A percentile compares a stretch with the other conserved stretches of the same genome.
These are phyloP conservation scores for Chauna torquata DNA, from an alignment of 2,113 vertebrate species.

Conservation along the genomic window DNA sequence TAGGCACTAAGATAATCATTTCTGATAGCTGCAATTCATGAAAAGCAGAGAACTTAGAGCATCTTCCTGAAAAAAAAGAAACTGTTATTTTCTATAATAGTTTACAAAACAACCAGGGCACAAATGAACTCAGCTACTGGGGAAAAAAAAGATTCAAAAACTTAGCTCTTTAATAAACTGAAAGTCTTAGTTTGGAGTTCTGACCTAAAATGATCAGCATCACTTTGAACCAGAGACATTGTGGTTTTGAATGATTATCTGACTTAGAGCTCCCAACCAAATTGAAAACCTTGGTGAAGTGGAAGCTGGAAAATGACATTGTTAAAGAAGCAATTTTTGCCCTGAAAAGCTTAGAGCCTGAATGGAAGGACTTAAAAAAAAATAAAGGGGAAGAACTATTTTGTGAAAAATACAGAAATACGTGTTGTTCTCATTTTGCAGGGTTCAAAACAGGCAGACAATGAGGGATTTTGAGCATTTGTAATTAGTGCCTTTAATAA, in stretches of 20 bases:
- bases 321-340: conserved; percentile 59
- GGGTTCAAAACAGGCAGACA: not conserved
- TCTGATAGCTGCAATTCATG: not conserved
- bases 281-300: conserved; percentile 40
- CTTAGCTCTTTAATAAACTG: not conserved
- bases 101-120: not conserved
- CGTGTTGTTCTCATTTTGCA: conserved; percentile 12
- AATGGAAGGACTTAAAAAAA: conserved; percentile 49
- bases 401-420: not conserved
- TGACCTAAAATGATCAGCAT: not conserved
- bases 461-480: not conserved
- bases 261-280: conserved; percentile 40
- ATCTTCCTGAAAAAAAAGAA: not conserved
- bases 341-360: conserved; percentile 48
- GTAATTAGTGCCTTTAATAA: conserved; percentile 31
- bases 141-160: not conserved
- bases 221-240: conserved; percentile 10
- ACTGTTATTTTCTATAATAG: not conserved
- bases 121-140: not conserved
- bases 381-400: not conserved
- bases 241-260: conserved; percentile 41
- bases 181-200: not conserved
- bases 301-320: conserved; percentile 39
- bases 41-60: not conserved
- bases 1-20: not conserved